Percentiles rank a stretch among this genome's conserved stretches.
Conservation (phyloP, 1,140 invertebrate genomes). For the Reticulitermes speratus region DNA sequence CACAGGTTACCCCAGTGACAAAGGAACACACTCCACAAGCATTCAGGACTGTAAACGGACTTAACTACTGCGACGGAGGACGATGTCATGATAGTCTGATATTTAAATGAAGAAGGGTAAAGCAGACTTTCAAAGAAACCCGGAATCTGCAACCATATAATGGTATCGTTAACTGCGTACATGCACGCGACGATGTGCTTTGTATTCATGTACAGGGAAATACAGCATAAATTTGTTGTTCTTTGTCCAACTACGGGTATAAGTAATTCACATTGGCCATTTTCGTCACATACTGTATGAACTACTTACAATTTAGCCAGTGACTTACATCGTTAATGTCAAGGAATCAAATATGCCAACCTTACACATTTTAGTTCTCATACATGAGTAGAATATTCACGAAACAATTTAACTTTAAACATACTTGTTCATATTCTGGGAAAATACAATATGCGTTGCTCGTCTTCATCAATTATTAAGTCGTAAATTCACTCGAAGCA, state of each 20-base stretch:
- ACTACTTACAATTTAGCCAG: neutral
- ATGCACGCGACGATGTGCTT: constrained; percentile 5
- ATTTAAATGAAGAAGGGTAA: neutral
- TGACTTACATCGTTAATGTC: neutral
- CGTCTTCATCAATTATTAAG: neutral
- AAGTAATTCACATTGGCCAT: constrained; percentile 5
- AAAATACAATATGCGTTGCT: constrained; percentile 19
- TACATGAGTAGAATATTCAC: neutral
- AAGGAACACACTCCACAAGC: neutral
- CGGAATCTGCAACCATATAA: neutral
- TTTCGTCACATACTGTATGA: constrained; percentile 1
- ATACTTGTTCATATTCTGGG: constrained; percentile 16
- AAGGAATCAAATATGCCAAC: constrained; percentile 16
- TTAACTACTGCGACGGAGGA: neutral
- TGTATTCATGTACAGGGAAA: neutral
- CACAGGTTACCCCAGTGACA: neutral
- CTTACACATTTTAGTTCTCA: constrained; percentile 3
- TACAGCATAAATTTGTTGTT: neutral
- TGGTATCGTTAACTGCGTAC: neutral
- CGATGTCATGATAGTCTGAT: neutral
- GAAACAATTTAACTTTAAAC: constrained; percentile 17
- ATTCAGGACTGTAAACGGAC: neutral
- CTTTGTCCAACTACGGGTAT: neutral
- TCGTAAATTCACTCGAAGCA: neutral
- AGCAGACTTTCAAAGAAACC: neutral